Evolutionary conservation across 1,140 invertebrate genomes (phyloP).

Genomic region (Intoshia linei): DNA sequence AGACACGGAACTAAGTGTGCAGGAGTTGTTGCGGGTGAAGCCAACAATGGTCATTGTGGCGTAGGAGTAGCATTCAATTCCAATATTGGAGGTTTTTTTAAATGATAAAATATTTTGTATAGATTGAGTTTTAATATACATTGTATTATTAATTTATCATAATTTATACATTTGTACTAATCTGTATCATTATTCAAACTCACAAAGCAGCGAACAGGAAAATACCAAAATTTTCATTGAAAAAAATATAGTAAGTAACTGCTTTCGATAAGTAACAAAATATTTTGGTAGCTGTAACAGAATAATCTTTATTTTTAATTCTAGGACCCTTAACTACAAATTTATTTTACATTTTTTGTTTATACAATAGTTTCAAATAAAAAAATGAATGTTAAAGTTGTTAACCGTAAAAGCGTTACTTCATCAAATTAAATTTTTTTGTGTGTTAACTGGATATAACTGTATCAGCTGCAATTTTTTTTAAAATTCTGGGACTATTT

Average conservation of each 20-base stretch:
- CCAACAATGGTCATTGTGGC: conserved; percentile 71
- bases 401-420: no score
- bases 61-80: conserved; percentile 69
- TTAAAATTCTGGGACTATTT: no score
- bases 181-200: neutral
- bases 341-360: no score
- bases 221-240: neutral
- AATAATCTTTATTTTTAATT: no score
- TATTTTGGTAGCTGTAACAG: no score
- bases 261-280: neutral
- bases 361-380: no score
- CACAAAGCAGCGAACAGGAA: neutral
- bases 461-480: no score
- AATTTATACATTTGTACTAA: neutral
- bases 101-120: neutral
- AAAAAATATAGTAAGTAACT: neutral
- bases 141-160: neutral
- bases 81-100: conserved; percentile 39
- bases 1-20: conserved; percentile 79
- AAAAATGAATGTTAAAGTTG: no score
- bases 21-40: conserved; percentile 82
- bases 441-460: no score
- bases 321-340: no score
- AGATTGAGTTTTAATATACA: neutral
- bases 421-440: no score